These are phyloP conservation scores for Typhlomys cinereus DNA, from an alignment of 2,113 vertebrate genomes.

Conservation along the genomic window DNA sequence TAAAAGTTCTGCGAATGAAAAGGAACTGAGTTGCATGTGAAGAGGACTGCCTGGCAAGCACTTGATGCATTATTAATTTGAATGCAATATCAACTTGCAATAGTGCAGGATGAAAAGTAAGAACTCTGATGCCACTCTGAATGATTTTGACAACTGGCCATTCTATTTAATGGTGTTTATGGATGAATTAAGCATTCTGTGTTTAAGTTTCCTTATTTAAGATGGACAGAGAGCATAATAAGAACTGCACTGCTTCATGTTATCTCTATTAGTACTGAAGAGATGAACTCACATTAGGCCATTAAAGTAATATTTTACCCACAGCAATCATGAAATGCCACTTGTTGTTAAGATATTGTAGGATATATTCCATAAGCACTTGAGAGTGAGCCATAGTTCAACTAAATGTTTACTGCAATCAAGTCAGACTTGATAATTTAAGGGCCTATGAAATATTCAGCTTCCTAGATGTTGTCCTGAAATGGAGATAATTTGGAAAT, in stretches of 20 bases:
- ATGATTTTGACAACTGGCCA: not conserved
- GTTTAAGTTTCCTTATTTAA: not conserved
- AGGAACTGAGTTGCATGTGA: not conserved
- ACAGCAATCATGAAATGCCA: not conserved
- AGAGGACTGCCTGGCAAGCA: not conserved
- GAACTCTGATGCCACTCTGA: not conserved
- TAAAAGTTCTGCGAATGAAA: not conserved
- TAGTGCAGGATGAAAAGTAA: not conserved
- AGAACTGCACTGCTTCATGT: not conserved
- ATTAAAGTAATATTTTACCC: not conserved
- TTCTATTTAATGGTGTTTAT: not conserved
- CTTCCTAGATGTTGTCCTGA: not conserved
- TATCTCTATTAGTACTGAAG: not conserved
- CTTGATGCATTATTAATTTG: not conserved
- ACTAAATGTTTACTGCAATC: not conserved
- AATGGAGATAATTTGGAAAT: not conserved
- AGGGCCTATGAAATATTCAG: not conserved
- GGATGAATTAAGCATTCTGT: not conserved
- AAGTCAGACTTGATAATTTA: not conserved
- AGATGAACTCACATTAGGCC: not conserved
- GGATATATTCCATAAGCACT: not conserved
- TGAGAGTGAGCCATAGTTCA: not conserved
- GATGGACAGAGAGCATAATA: not conserved
- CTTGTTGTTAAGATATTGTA: not conserved
- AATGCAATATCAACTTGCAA: not conserved